Evolutionary conservation across 2,113 vertebrate genomes (phyloP).

Genomic region (Psittacula cyanocephala): DNA sequence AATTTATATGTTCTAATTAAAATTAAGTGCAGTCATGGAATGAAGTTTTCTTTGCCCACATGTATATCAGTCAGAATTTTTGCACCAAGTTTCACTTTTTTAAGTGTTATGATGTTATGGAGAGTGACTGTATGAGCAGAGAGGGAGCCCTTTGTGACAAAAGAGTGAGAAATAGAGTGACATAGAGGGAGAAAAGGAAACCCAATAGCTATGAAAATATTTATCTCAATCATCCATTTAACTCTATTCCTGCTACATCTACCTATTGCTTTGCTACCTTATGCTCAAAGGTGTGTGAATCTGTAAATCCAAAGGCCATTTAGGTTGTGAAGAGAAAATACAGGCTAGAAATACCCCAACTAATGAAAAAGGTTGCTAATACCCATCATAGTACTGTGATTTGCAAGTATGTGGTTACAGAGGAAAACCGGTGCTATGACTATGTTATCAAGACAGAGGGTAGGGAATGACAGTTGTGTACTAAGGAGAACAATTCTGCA

Average conservation of each 20-base stretch:
- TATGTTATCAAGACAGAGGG: accelerated
- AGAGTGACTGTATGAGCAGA: neutral
- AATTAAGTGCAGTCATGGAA: neutral
- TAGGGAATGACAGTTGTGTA: neutral
- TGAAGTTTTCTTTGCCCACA: neutral
- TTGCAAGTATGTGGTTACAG: neutral
- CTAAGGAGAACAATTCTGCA: neutral
- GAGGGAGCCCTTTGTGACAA: neutral
- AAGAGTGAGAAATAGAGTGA: too few relatives aligned
- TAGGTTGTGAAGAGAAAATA: neutral
- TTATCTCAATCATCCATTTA: neutral
- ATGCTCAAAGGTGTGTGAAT: neutral
- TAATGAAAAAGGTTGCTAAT: neutral
- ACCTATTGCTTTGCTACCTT: neutral
- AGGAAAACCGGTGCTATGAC: neutral
- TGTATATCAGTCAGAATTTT: neutral
- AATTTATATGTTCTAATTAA: neutral
- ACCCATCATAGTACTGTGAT: neutral
- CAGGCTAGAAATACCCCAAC: neutral
- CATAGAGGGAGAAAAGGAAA: neutral
- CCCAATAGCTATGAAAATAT: neutral
- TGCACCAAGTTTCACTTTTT: neutral
- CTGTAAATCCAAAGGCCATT: neutral
- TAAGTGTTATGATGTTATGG: neutral
- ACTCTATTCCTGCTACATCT: neutral